Evolutionary conservation across 2,888 invertebrate genomes (phyloP).

Genomic region (Drosophila nr. fundita): DNA sequence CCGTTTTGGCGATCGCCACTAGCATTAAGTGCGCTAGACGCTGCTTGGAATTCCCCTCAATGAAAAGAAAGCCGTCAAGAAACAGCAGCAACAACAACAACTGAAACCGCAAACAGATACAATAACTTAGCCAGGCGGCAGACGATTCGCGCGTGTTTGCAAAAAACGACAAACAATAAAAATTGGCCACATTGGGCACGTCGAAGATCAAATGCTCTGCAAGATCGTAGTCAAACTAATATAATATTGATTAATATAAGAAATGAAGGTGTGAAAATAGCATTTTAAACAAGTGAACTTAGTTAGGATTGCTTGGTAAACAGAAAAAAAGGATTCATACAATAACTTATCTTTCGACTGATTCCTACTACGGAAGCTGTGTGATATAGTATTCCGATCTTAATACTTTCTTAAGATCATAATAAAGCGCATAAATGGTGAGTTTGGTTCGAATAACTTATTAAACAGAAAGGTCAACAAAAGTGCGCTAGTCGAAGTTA

Average conservation of each 20-base stretch:
- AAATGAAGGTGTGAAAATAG: neutral
- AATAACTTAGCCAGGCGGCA: constrained; percentile 45
- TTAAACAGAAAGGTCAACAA: neutral
- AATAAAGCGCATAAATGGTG: neutral
- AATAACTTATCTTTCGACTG: neutral
- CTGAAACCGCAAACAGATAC: constrained; percentile 20
- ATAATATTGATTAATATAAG: too few relatives aligned
- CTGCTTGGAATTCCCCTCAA: constrained; percentile 69
- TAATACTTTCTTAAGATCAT: neutral
- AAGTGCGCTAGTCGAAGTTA: too few relatives aligned
- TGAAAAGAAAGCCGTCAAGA: constrained; percentile 64
- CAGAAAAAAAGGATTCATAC: neutral
- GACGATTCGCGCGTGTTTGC: constrained; percentile 55
- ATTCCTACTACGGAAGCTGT: too few relatives aligned
- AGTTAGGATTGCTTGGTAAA: neutral
- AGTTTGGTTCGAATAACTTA: neutral
- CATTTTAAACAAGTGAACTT: neutral
- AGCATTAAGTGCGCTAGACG: constrained; percentile 48
- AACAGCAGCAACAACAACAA: constrained; percentile 27
- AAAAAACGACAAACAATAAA: constrained; percentile 24
- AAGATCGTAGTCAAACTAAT: neutral
- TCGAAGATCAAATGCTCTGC: neutral
- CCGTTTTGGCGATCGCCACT: constrained; percentile 28
- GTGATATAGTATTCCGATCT: neutral
- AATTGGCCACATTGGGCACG: neutral